phyloP scores from a whole-genome alignment of 2,888 invertebrate genomes.

The Chromoteleia sp. region DNA sequence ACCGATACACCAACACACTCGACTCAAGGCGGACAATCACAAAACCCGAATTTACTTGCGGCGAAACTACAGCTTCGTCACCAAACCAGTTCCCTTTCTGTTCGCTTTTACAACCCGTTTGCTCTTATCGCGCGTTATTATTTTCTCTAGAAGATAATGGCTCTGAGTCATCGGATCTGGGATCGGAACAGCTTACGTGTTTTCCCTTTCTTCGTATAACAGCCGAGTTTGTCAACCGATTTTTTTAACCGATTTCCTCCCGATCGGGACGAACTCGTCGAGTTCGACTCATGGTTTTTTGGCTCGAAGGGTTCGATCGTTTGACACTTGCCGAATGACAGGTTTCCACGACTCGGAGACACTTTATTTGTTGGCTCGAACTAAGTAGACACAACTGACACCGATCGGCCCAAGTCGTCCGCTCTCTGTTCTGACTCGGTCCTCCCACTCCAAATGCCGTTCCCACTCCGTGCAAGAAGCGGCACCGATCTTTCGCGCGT shows the following conservation, averaged over 20 bases:
- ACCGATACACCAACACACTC: no score
- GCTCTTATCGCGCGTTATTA: no score
- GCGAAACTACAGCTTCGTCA: no score
- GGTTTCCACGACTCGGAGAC: background rate
- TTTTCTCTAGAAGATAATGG: no score
- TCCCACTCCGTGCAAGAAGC: slow-evolving; percentile 52
- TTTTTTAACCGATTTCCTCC: background rate
- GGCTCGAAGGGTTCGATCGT: background rate
- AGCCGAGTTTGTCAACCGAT: no score
- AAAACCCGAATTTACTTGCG: no score
- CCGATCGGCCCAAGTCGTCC: slow-evolving; percentile 3
- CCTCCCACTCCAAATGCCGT: background rate
- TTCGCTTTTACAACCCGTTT: no score
- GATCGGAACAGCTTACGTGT: no score
- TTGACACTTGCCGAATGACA: background rate
- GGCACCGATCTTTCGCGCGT: slow-evolving; percentile 23
- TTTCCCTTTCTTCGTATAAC: no score
- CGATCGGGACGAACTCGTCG: background rate
- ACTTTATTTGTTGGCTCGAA: background rate
- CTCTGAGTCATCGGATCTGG: no score
- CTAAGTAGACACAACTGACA: slow-evolving; percentile 6
- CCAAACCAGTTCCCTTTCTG: no score
- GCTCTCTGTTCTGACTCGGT: slow-evolving; percentile 6
- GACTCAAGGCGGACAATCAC: no score
- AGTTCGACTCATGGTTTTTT: background rate